Conservation (phyloP, 2,113 vertebrate genomes). For the Xenus cinereus region DNA sequence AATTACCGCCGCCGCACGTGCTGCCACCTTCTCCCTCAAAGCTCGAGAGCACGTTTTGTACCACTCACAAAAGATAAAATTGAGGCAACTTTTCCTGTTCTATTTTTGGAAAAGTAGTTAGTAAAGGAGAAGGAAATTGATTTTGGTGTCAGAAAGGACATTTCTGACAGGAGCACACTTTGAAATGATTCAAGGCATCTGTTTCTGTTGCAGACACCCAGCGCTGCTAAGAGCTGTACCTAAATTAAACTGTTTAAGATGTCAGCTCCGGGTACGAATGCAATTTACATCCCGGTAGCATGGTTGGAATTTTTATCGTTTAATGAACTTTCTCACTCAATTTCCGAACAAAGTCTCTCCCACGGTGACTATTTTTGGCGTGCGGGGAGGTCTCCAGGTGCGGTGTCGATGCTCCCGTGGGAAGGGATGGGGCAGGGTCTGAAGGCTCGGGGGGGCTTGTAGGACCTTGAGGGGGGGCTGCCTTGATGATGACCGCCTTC, state of each 20-base stretch:
- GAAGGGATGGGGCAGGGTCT: neutral
- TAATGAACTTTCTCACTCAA: slow-evolving; percentile 58
- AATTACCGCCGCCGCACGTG: slow-evolving; percentile 74
- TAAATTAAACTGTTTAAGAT: slow-evolving; percentile 79
- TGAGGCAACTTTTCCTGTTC: slow-evolving; percentile 40
- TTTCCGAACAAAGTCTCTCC: slow-evolving; percentile 28
- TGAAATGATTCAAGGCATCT: slow-evolving; percentile 77
- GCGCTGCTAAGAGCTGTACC: slow-evolving; percentile 59
- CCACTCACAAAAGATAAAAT: slow-evolving; percentile 15
- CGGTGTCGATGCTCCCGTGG: neutral
- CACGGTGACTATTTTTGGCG: slow-evolving; percentile 2
- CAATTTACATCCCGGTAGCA: slow-evolving; percentile 66
- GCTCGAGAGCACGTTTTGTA: slow-evolving; percentile 46
- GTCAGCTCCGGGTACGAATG: slow-evolving; percentile 67
- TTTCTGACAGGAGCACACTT: slow-evolving; percentile 76
- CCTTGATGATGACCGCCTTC: fast-evolving
- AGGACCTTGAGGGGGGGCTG: neutral
- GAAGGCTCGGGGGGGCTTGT: fast-evolving
- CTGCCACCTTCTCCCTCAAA: slow-evolving; percentile 40
- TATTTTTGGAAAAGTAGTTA: slow-evolving; percentile 63
- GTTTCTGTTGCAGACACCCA: slow-evolving; percentile 70
- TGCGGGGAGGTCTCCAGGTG: neutral
- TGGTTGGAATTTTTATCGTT: slow-evolving; percentile 61
- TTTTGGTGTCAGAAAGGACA: slow-evolving; percentile 72
- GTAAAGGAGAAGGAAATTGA: slow-evolving; percentile 71